Evolutionary conservation across 2,113 vertebrate genomes (phyloP).

Genomic region (Aphelocoma coerulescens): DNA sequence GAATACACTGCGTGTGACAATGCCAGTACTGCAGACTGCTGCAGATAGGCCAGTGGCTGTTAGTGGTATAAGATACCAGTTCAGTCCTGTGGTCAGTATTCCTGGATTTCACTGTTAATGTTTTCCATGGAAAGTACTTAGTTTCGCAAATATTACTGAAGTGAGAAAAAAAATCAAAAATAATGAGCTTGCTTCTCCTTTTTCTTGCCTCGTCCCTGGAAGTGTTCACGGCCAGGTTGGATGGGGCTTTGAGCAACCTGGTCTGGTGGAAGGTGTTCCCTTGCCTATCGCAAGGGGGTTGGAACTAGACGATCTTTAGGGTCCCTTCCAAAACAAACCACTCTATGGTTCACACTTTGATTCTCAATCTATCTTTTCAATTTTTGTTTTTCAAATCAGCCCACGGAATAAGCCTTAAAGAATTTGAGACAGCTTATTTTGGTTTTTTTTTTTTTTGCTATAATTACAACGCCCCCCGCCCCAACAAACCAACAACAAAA

Average conservation of each 20-base stretch:
- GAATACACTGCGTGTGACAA: not conserved
- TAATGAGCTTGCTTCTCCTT: not conserved
- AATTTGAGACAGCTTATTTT: not conserved
- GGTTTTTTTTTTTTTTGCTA: not conserved
- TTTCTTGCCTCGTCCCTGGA: not conserved
- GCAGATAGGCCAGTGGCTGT: not conserved
- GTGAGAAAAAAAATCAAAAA: not conserved
- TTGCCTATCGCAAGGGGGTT: not conserved
- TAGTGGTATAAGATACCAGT: not conserved
- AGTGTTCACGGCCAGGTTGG: not conserved
- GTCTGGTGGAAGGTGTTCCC: not conserved
- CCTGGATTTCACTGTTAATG: not conserved
- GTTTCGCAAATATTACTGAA: not conserved
- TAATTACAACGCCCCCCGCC: not conserved
- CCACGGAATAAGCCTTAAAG: not conserved
- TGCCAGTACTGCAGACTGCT: not conserved
- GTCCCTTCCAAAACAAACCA: not conserved
- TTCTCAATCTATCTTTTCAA: not conserved
- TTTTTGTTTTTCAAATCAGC: not conserved
- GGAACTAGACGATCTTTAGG: not conserved
- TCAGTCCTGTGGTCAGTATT: not conserved
- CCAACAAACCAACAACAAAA: not conserved
- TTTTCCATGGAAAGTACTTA: not conserved
- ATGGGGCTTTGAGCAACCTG: not conserved
- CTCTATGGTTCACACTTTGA: not conserved